These are phyloP conservation scores for Cheilosia scutellata DNA, from an alignment of 2,888 invertebrate genomes.

Conservation along the genomic window DNA sequence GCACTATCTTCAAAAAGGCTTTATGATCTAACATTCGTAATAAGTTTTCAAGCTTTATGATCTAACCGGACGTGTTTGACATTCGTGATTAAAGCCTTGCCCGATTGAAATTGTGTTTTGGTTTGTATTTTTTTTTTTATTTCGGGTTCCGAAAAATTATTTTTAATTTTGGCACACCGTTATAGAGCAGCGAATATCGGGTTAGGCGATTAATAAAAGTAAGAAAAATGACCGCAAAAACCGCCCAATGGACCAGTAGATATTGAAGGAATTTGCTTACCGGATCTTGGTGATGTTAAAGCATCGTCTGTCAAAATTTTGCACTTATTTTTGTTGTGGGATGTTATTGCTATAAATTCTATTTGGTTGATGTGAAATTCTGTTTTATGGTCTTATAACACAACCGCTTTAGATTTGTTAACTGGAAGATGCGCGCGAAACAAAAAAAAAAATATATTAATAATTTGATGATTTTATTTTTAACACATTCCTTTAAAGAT, in stretches of 20 bases:
- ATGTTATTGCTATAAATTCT: background rate
- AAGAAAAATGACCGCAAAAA: background rate
- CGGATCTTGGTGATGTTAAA: too few species aligned
- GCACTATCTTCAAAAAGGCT: constrained; percentile 32
- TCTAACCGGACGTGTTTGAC: constrained; percentile 41
- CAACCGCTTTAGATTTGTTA: background rate
- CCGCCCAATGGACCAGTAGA: background rate
- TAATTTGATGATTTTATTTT: too few species aligned
- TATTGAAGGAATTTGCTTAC: too few species aligned
- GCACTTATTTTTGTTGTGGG: background rate
- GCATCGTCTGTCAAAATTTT: too few species aligned
- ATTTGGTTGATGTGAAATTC: background rate
- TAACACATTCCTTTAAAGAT: too few species aligned
- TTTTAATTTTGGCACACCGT: constrained; percentile 16
- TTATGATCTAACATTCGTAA: constrained; percentile 41
- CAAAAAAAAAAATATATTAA: too few species aligned
- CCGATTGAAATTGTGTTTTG: constrained; percentile 20
- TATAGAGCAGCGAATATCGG: background rate
- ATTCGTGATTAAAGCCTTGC: constrained; percentile 31
- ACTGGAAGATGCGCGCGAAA: too few species aligned
- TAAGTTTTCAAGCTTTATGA: constrained; percentile 34
- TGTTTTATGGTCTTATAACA: constrained; percentile 21
- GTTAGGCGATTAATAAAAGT: too few species aligned
- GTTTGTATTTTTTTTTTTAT: background rate
- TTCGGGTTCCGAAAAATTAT: background rate